Conservation (phyloP, 2,888 invertebrate species). For the Branchinecta sandiegonensis region DNA sequence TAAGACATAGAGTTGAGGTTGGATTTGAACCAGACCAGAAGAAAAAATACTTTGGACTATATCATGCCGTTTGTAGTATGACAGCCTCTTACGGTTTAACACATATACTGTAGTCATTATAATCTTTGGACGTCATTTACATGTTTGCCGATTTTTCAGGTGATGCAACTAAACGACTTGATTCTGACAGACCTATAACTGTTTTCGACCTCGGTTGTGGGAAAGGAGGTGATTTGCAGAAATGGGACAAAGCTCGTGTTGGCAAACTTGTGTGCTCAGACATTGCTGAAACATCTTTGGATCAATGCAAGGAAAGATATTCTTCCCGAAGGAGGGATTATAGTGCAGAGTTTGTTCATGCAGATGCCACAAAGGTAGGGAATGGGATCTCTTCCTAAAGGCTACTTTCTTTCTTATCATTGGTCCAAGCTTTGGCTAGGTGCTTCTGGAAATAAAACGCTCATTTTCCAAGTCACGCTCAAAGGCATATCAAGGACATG, state of each 20-base stretch:
- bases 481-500: not conserved
- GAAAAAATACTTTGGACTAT: too few species aligned
- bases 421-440: conserved; percentile 9
- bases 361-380: conserved; percentile 68
- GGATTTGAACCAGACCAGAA: too few species aligned
- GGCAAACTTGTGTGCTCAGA: conserved; percentile 76
- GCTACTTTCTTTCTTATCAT: not conserved
- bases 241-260: conserved; percentile 76
- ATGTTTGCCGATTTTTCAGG: conserved; percentile 41
- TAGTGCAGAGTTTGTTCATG: conserved; percentile 74
- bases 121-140: too few species aligned
- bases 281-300: conserved; percentile 79
- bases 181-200: conserved; percentile 48
- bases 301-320: conserved; percentile 76
- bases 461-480: conserved; percentile 23
- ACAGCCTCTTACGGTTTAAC: too few species aligned
- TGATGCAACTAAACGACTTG: conserved; percentile 47
- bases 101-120: too few species aligned
- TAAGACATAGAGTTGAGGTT: too few species aligned
- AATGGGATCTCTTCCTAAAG: not conserved
- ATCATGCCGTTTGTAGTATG: too few species aligned
- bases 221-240: conserved; percentile 95
- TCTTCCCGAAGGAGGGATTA: conserved; percentile 40
- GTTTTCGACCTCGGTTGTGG: conserved; percentile 94
- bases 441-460: conserved; percentile 14